Evolutionary conservation across 2,888 invertebrate species (phyloP).

Genomic region (Chymomyza amoena): DNA sequence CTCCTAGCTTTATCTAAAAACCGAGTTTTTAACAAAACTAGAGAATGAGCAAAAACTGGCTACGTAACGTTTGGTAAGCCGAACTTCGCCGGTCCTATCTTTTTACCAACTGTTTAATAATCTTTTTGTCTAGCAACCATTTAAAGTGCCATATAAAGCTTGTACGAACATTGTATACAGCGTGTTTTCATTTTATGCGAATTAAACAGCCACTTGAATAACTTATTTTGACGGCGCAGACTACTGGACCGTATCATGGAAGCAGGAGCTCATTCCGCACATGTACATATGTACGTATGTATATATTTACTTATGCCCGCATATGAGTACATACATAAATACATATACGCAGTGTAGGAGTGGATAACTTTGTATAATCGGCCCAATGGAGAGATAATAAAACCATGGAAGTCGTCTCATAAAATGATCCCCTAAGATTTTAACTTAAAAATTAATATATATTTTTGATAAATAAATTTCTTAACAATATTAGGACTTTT

Average conservation of each 20-base stretch:
- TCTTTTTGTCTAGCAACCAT: conserved; percentile 73
- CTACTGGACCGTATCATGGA: conserved; percentile 54
- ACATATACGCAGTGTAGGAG: conserved; percentile 4
- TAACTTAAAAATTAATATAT: neutral
- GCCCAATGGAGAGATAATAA: conserved; percentile 21
- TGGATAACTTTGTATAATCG: conserved; percentile 21
- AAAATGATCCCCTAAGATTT: neutral
- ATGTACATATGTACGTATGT: conserved; percentile 10
- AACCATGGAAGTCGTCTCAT: neutral
- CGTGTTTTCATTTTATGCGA: conserved; percentile 78
- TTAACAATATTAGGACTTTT: neutral
- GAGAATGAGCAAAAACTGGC: no score
- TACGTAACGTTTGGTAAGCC: neutral
- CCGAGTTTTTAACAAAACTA: no score
- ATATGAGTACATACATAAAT: conserved; percentile 1
- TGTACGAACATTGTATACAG: conserved; percentile 78
- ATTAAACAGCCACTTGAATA: conserved; percentile 77
- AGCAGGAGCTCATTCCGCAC: conserved; percentile 37
- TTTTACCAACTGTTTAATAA: conserved; percentile 8
- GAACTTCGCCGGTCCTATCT: neutral
- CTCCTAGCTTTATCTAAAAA: no score
- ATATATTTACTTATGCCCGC: conserved; percentile 11
- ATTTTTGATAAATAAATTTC: neutral
- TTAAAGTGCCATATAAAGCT: conserved; percentile 76
- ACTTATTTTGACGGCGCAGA: conserved; percentile 59